Conservation (phyloP, 1,140 invertebrate species). For the Drosophila kurseongensis region DNA sequence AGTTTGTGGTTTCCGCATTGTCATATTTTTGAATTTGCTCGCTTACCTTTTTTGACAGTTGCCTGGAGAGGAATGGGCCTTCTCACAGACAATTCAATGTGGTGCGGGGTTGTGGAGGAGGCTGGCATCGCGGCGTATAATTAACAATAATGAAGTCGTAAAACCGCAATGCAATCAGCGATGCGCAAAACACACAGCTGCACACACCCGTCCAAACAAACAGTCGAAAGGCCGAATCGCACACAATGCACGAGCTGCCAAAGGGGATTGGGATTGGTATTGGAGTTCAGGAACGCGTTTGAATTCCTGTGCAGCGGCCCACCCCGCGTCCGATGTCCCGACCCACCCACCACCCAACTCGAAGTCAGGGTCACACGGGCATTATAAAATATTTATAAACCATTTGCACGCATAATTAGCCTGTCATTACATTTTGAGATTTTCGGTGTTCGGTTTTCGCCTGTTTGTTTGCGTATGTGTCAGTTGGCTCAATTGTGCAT, state of each 20-base stretch:
- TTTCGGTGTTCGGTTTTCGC: conserved; percentile 38
- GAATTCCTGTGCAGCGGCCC: conserved; percentile 20
- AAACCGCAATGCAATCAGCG: conserved; percentile 82
- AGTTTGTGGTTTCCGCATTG: conserved; percentile 37
- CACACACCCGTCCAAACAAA: conserved; percentile 28
- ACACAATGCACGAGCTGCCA: conserved; percentile 13
- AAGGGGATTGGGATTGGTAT: not conserved
- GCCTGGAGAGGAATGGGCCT: conserved; percentile 26
- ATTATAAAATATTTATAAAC: conserved; percentile 82
- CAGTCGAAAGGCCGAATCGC: conserved; percentile 64
- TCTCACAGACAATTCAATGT: conserved; percentile 2
- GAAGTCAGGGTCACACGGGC: conserved; percentile 66
- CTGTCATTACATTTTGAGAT: conserved; percentile 80
- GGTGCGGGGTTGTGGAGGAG: conserved; percentile 13
- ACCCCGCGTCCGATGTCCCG: conserved; percentile 7
- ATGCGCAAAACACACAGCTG: conserved; percentile 77
- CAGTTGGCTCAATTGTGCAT: conserved; percentile 15
- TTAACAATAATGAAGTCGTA: conserved; percentile 83
- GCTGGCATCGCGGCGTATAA: conserved; percentile 66
- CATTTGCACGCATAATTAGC: conserved; percentile 83
- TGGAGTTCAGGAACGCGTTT: not conserved
- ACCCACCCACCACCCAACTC: conserved; percentile 13
- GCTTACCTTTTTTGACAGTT: conserved; percentile 52
- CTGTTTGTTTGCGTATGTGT: conserved; percentile 19
- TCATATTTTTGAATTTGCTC: conserved; percentile 41